phyloP scores from a whole-genome alignment of 2,113 vertebrate genomes.

The Hippotragus niger region DNA sequence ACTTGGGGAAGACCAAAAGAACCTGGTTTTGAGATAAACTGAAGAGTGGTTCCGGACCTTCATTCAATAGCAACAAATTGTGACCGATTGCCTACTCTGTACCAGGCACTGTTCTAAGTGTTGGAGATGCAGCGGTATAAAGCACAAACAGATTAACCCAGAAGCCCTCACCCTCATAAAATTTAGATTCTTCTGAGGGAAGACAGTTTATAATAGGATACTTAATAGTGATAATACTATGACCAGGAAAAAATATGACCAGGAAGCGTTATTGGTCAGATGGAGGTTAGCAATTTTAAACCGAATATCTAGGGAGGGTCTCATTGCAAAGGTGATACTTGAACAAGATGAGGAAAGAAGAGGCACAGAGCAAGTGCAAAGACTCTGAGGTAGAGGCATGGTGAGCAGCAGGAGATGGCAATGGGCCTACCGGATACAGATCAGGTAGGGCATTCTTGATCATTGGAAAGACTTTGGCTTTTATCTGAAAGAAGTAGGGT shows the following conservation, averaged over 20 bases:
- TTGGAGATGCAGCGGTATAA: not conserved
- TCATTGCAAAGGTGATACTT: not conserved
- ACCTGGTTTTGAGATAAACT: not conserved
- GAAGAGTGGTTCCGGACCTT: not conserved
- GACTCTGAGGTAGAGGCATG: not conserved
- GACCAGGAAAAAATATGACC: not conserved
- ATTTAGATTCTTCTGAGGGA: not conserved
- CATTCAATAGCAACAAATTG: not conserved
- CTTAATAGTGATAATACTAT: not conserved
- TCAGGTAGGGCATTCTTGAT: not conserved
- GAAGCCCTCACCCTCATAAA: not conserved
- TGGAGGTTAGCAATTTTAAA: not conserved
- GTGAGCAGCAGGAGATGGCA: not conserved
- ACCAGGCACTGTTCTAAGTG: not conserved
- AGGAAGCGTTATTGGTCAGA: not conserved
- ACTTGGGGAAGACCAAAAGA: not conserved
- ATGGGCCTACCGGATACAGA: accelerated
- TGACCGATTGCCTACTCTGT: not conserved
- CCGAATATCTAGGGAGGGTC: not conserved
- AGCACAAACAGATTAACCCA: not conserved
- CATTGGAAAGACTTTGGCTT: not conserved
- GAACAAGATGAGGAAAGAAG: not conserved
- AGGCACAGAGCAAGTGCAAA: not conserved
- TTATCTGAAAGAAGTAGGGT: not conserved
- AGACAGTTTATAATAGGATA: not conserved